Base-by-base conservation (phyloP, 2,888 invertebrate genomes). In the Oscheius sp. region DNA sequence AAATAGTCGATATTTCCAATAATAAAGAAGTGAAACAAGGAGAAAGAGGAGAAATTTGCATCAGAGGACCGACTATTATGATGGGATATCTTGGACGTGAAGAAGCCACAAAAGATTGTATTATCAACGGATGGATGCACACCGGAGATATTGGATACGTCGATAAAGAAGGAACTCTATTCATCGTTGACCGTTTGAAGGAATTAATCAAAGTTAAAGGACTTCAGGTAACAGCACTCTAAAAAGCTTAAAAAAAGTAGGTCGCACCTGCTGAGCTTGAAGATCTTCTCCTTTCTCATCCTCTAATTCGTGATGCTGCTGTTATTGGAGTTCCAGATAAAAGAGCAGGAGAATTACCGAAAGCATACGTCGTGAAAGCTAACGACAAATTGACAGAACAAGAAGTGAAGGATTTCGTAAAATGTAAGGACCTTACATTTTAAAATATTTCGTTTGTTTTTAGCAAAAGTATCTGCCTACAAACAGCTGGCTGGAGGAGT, bases 191-290 rank as follows among this genome's bases (percentile, higher is more conserved):
- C 67, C 67, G 84, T 24, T 49, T 81, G 17, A 85, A 85, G 50
- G 85, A 85, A 63, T 68, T 85, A n/a, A 84, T 84, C 68, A 85
- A 84, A 69, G 83, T 83, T 14, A 82, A 81, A 49, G 84, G 83
- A 45, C 68, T 80, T 3, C 83, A 83, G 74, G 82, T 82, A 57
- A 12, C n/a, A n/a, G n/a, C n/a, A n/a, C n/a, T n/a, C n/a, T n/a
- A n/a, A n/a, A n/a, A 24, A 4, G 12, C n/a, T 51, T 6, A 24
- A n/a, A n/a, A 24, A 9, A 44, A 6, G 17, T 51, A 81, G 76
- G 94, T 94, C 6, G 91, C 94, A 0, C 94, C 94, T 2, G 93
- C 94, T 0, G 94, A 94, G 88, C 87, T 95, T 41, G 94, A 95
- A 87, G 91, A 91, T 17, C 82, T 94, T 56, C 86, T 94, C 41